phyloP scores from a whole-genome alignment of 2,888 invertebrate genomes.

The Augochlorella aurata region DNA sequence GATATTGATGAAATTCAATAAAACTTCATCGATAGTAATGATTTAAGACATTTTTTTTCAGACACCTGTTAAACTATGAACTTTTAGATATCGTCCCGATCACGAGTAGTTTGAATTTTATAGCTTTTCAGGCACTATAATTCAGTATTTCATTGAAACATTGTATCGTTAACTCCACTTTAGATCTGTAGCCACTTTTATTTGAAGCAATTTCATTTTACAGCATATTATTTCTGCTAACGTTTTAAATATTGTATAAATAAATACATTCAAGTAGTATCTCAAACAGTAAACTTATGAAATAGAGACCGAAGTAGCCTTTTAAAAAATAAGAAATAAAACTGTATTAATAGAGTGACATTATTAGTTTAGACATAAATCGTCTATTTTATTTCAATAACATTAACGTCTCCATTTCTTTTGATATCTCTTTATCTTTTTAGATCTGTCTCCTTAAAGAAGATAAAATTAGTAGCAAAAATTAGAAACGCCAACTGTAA shows the following conservation, averaged over 20 bases:
- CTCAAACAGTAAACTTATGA: background rate
- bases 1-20: background rate
- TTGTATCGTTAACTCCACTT: background rate
- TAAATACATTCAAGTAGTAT: constrained; percentile 7
- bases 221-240: constrained; percentile 2
- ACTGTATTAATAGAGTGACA: background rate
- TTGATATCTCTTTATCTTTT: background rate
- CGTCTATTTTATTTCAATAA: background rate
- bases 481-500: background rate
- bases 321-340: constrained; percentile 11
- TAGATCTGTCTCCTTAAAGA: background rate
- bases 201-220: background rate
- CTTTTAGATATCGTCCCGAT: background rate
- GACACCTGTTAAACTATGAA: background rate
- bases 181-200: constrained; percentile 4
- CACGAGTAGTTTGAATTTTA: background rate
- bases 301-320: constrained; percentile 8
- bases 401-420: constrained; percentile 1
- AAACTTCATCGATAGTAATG: background rate
- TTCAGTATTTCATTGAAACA: background rate
- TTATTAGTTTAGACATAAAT: background rate
- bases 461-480: background rate
- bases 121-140: background rate
- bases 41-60: background rate
- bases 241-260: constrained; percentile 1